Percentiles rank a stretch among this genome's conserved stretches.
These are phyloP conservation scores for Myodes glareolus DNA, from an alignment of 2,113 vertebrate species.

Conservation along the genomic window DNA sequence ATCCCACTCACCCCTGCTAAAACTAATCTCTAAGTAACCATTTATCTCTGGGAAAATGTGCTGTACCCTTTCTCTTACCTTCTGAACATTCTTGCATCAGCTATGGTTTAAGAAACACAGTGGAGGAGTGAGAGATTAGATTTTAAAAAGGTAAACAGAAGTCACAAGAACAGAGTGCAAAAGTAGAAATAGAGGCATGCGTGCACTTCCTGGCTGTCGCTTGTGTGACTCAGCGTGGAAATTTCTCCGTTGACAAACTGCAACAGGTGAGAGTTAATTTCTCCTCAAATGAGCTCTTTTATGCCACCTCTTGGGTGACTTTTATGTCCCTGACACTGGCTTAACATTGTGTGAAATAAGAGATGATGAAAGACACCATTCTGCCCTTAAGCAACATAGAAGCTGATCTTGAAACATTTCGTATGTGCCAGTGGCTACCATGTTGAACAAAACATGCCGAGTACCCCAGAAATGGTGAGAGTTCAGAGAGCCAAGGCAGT, in stretches of 20 bases:
- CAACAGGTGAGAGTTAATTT: background rate
- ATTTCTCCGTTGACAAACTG: background rate
- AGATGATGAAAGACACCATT: slow-evolving; percentile 27
- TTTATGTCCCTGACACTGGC: background rate
- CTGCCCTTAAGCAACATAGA: background rate
- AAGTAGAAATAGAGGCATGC: background rate
- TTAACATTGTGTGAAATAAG: background rate
- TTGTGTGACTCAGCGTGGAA: background rate
- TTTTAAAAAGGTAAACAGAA: background rate
- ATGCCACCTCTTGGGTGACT: background rate
- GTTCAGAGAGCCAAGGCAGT: background rate
- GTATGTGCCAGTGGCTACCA: background rate
- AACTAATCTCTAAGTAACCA: slow-evolving; percentile 25
- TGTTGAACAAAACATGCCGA: background rate
- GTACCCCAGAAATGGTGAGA: background rate
- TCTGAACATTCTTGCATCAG: slow-evolving; percentile 32
- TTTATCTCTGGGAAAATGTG: slow-evolving; percentile 11
- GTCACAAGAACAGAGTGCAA: background rate
- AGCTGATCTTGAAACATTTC: background rate
- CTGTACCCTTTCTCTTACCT: background rate
- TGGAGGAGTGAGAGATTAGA: background rate
- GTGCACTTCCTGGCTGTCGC: background rate
- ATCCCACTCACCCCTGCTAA: background rate
- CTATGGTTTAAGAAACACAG: slow-evolving; percentile 1
- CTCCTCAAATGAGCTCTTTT: background rate